Conservation (phyloP, 37 sponge, comb jelly and placozoan genomes). For the Mnemiopsis leidyi region DNA sequence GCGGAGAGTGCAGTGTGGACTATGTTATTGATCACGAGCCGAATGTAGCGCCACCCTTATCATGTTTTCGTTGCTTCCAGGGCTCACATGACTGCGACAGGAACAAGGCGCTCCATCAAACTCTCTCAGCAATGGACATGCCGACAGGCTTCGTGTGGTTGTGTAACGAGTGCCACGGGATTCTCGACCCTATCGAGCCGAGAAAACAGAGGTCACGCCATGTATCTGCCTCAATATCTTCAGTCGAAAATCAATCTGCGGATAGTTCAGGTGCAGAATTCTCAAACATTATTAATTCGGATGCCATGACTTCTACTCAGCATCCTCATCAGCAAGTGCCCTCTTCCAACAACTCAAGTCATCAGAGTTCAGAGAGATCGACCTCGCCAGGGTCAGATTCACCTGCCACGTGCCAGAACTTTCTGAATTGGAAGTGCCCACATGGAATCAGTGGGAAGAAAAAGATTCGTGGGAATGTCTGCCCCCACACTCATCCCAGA, state of each 20-base stretch:
- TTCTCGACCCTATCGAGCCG: not conserved
- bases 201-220: not conserved
- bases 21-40: not conserved
- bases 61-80: not conserved
- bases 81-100: too few species aligned
- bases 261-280: not conserved
- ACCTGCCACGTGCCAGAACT: not conserved
- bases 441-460: not conserved
- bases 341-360: not conserved
- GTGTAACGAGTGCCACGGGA: not conserved
- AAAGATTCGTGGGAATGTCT: not conserved
- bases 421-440: not conserved
- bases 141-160: not conserved
- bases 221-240: too few species aligned
- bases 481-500: not conserved
- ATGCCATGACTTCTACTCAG: not conserved
- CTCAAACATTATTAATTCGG: not conserved
- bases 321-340: not conserved
- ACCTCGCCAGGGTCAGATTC: not conserved
- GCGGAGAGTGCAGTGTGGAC: not conserved
- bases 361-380: not conserved
- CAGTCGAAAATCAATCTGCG: not conserved
- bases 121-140: not conserved
- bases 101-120: not conserved
- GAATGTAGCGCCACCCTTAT: not conserved